phyloP scores from a whole-genome alignment of 2,888 invertebrate genomes.

The Thymelicus lineola region DNA sequence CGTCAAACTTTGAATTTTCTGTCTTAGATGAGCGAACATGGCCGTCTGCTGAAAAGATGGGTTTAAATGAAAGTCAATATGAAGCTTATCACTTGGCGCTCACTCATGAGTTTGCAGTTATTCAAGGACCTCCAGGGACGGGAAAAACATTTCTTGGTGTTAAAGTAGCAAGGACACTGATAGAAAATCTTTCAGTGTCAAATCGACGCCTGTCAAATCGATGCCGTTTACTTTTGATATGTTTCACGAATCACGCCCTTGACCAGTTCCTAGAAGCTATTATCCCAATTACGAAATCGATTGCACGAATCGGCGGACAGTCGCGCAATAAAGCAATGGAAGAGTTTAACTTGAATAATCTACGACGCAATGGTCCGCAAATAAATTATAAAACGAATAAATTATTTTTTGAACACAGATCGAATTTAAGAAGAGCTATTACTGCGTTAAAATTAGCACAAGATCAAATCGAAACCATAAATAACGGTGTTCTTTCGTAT shows the following conservation, averaged over 20 bases:
- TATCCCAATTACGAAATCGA: conserved; percentile 80
- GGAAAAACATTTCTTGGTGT: conserved; percentile 93
- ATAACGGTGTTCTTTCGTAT: conserved; percentile 55
- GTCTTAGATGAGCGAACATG: conserved; percentile 66
- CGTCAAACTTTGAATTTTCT: conserved; percentile 44
- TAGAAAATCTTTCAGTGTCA: conserved; percentile 75
- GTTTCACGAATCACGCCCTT: conserved; percentile 94
- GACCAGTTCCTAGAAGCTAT: conserved; percentile 93
- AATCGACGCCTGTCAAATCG: conserved; percentile 69
- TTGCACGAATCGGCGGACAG: conserved; percentile 89
- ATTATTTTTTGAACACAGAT: conserved; percentile 54
- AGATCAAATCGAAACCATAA: conserved; percentile 54
- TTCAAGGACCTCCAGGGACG: conserved; percentile 95
- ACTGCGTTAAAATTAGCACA: conserved; percentile 52
- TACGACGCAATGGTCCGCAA: conserved; percentile 9
- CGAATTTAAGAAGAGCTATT: conserved; percentile 49
- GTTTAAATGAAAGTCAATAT: conserved; percentile 88
- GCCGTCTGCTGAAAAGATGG: conserved; percentile 72
- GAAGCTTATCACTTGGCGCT: conserved; percentile 88
- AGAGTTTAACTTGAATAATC: conserved; percentile 72
- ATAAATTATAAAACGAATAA: neutral
- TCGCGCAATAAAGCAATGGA: conserved; percentile 81
- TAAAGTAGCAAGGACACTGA: conserved; percentile 88
- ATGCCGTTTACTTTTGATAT: conserved; percentile 90
- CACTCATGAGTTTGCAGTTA: conserved; percentile 88